phyloP scores from a whole-genome alignment of 2,888 invertebrate genomes.

The Zhuqinia jingwanae region DNA sequence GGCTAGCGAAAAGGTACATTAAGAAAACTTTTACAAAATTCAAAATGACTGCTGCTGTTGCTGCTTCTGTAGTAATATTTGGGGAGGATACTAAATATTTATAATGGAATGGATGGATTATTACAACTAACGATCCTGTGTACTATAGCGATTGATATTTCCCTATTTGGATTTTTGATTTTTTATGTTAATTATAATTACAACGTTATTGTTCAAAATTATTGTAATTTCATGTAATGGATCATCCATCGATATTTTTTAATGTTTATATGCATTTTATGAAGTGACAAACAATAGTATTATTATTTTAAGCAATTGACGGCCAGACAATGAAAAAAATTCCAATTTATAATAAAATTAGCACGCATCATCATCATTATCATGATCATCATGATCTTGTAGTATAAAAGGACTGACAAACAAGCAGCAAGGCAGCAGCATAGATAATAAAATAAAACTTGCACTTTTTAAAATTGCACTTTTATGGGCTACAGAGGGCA shows the following conservation, averaged over 20 bases:
- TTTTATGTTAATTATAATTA: background rate
- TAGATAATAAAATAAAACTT: too few relatives aligned
- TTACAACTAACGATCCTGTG: too few relatives aligned
- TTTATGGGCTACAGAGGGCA: background rate
- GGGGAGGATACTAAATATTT: too few relatives aligned
- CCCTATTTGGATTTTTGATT: too few relatives aligned
- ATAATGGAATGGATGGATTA: too few relatives aligned
- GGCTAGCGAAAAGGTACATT: too few relatives aligned
- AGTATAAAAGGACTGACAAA: background rate
- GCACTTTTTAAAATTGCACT: background rate
- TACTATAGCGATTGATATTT: too few relatives aligned
- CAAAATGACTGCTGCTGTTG: background rate
- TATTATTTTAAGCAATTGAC: too few relatives aligned
- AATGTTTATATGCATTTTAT: too few relatives aligned
- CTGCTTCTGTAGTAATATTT: too few relatives aligned
- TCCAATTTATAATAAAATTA: background rate
- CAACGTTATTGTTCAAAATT: conserved; percentile 21
- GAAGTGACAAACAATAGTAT: conserved; percentile 44
- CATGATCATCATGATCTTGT: too few relatives aligned
- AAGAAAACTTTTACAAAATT: background rate
- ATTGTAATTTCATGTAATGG: conserved; percentile 43
- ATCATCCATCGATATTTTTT: conserved; percentile 32
- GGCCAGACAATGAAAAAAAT: background rate
- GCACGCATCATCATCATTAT: background rate
- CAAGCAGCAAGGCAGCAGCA: too few relatives aligned